phyloP scores from a whole-genome alignment of 2,113 vertebrate species.

The Bubo scandiacus region DNA sequence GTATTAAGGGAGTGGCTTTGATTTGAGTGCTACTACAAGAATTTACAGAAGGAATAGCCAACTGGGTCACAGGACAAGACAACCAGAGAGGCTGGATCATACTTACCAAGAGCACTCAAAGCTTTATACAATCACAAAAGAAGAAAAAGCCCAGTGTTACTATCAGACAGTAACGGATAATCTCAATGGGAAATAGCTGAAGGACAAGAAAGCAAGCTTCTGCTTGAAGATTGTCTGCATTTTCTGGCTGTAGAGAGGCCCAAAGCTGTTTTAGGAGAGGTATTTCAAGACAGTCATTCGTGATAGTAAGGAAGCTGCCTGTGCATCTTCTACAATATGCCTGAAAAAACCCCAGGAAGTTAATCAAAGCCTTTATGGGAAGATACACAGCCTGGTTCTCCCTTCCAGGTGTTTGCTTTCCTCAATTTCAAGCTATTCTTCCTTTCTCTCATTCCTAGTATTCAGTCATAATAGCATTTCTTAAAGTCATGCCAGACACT shows the following conservation, averaged over 20 bases:
- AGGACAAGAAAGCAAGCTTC: neutral
- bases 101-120: neutral
- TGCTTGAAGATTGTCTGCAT: neutral
- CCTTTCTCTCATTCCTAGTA: neutral
- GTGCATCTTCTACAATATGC: neutral
- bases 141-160: neutral
- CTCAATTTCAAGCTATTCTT: neutral
- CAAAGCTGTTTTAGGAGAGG: neutral
- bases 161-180: neutral
- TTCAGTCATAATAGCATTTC: neutral
- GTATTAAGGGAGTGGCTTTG: neutral
- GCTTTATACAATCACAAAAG: neutral
- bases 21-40: neutral
- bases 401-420: neutral
- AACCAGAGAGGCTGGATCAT: neutral
- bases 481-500: neutral
- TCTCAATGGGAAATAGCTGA: neutral
- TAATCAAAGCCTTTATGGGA: neutral
- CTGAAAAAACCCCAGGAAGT: neutral
- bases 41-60: neutral
- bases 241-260: neutral
- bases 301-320: neutral
- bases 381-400: neutral
- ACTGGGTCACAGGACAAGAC: neutral
- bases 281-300: neutral